Evolutionary conservation across 1,140 invertebrate species (phyloP), one percentile per base, ranked within the genome.

Genomic region (Aphaenogaster rudis): DNA sequence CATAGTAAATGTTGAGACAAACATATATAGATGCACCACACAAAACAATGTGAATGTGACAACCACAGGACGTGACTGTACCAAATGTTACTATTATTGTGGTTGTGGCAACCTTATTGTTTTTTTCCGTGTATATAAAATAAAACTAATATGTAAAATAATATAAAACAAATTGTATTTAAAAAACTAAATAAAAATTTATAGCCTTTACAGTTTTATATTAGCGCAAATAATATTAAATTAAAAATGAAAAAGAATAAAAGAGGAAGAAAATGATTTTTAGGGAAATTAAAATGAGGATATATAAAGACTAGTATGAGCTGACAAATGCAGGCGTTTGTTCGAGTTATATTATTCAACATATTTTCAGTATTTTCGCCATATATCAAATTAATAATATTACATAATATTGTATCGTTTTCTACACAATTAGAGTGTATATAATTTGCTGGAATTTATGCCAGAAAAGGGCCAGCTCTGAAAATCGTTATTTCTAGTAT

Each of bases 401-500:
- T 39, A 64, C 7, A 39, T 28, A 59, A 59, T 59, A 8, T 63
- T 36, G 13, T 63, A 17, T 21, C 3, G 21, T 50, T 69, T 71
- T 71, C 4, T n/a, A 52, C 2, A 72, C 5, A 11, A 45, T 7
- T 33, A 48, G 3, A 17, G 3, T 64, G 7, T 45, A 28, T 52
- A 9, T 48, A 71, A 74, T 54, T 54, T 33, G 17, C 17, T 54
- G 33, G 15, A 52, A 54, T 52, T 72, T 33, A 17, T 52, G 45
- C 7, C 52, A 33, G 7, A 33, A 52, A 36, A 21, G 1, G 9
- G 48, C 15, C 6, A 52, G 15, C 21, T 72, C 28, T 50, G 21
- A 71, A 52, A 50, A 71, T 71, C 28, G 7, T 50, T 69, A 69
- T 69, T 72, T 54, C 17, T 17, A 11, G n/a, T 57, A 76, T 42